Evolutionary conservation across 2,113 vertebrate genomes (phyloP).

Genomic region (Phyllopteryx taeniolatus): DNA sequence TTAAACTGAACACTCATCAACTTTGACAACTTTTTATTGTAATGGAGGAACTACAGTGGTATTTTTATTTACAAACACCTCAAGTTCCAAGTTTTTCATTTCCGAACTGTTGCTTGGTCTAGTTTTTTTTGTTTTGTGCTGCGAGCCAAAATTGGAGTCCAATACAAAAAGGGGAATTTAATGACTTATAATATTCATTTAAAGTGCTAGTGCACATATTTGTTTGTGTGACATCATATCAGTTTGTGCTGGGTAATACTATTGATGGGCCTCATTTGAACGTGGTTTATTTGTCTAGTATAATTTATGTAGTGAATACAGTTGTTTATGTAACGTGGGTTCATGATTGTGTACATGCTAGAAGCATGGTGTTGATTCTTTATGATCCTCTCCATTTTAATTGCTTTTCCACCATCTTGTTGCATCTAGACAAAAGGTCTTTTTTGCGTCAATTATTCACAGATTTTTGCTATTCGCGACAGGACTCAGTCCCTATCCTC

Average conservation of each 20-base stretch:
- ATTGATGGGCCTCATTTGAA: neutral
- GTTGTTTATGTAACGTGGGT: neutral
- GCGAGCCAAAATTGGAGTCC: neutral
- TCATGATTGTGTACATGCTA: neutral
- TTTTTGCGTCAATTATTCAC: too few species aligned
- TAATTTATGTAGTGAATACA: neutral
- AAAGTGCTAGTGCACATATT: neutral
- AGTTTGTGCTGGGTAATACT: neutral
- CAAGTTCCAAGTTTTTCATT: too few species aligned
- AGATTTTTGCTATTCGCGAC: too few species aligned
- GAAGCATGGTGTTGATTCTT: too few species aligned
- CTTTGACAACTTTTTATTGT: neutral
- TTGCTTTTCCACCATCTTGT: too few species aligned
- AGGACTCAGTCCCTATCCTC: too few species aligned
- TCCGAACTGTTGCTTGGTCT: too few species aligned
- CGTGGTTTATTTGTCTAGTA: neutral
- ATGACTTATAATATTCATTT: too few species aligned
- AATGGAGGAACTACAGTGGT: neutral
- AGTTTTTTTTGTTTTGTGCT: too few species aligned
- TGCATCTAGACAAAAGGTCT: too few species aligned
- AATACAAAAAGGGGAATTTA: neutral
- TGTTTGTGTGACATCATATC: neutral
- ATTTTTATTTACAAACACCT: neutral
- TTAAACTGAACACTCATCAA: neutral
- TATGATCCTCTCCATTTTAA: too few species aligned